These are phyloP conservation scores for Caenorhabditis angaria DNA, from an alignment of 2,888 invertebrate genomes.

Conservation along the genomic window DNA sequence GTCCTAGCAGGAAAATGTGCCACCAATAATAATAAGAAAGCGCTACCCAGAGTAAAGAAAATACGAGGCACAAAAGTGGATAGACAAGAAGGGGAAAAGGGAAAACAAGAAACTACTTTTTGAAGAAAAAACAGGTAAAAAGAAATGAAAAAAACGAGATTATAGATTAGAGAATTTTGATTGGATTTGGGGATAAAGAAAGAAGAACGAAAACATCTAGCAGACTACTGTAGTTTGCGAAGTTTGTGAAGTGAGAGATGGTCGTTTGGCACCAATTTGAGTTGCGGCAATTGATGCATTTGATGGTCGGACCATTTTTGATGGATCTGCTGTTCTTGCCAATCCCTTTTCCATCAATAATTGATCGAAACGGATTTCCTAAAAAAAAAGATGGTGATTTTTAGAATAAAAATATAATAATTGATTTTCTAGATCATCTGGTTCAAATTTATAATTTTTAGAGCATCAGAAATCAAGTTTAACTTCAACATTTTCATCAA, in stretches of 20 bases:
- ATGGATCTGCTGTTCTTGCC: slow-evolving; percentile 69
- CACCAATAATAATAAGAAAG: not conserved
- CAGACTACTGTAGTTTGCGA: slow-evolving; percentile 38
- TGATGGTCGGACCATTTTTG: slow-evolving; percentile 44
- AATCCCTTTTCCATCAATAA: slow-evolving; percentile 60
- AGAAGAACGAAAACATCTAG: slow-evolving; percentile 3
- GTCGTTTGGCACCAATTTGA: slow-evolving; percentile 18
- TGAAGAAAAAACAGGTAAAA: not conserved
- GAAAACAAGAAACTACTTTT: not conserved
- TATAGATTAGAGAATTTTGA: not conserved
- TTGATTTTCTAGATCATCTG: not conserved
- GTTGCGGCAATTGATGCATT: not conserved
- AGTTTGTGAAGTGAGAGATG: slow-evolving; percentile 36
- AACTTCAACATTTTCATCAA: too few relatives aligned
- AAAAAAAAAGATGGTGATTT: slow-evolving; percentile 25
- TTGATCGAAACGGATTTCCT: slow-evolving; percentile 63
- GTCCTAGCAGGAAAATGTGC: not conserved
- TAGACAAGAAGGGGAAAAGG: not conserved
- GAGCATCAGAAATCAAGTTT: too few relatives aligned
- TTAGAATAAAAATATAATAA: too few relatives aligned
- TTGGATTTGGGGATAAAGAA: not conserved
- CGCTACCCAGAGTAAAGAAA: not conserved
- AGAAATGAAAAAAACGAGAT: not conserved
- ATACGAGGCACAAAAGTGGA: not conserved
- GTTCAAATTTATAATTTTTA: too few relatives aligned